Conservation (phyloP, 2,113 vertebrate genomes). For the Diadophis punctatus region DNA sequence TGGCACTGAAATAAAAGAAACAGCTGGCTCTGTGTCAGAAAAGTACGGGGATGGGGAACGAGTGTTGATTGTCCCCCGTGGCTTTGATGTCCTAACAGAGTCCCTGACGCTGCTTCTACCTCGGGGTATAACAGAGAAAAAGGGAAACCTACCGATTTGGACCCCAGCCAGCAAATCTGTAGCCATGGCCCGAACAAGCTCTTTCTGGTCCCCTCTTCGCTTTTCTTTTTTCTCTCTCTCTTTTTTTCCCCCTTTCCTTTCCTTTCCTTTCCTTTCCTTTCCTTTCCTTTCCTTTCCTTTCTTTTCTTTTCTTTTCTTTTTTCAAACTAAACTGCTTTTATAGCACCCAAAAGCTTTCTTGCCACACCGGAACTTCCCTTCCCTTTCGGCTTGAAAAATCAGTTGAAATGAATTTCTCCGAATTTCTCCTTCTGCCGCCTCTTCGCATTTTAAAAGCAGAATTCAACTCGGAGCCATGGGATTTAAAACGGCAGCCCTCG, state of each 20-base stretch:
- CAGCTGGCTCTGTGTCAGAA: conserved; percentile 27
- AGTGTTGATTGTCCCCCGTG: not conserved
- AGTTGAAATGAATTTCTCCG: not conserved
- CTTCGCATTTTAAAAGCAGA: rapidly evolving
- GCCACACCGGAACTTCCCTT: not conserved
- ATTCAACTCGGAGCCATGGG: rapidly evolving
- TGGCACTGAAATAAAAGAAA: conserved; percentile 64
- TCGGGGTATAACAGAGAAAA: not conserved
- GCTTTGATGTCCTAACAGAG: conserved; percentile 49
- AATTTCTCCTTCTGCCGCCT: not conserved
- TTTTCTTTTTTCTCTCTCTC: not conserved
- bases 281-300: rapidly evolving
- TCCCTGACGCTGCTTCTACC: conserved; percentile 25
- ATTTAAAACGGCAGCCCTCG: not conserved
- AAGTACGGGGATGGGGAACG: not conserved
- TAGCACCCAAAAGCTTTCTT: rapidly evolving
- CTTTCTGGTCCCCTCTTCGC: rapidly evolving
- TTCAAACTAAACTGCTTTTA: too few species aligned
- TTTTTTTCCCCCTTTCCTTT: too few species aligned
- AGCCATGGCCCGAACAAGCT: conserved; percentile 17
- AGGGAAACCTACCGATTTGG: conserved; percentile 54
- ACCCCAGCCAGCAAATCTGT: conserved; percentile 50
- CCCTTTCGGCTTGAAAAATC: not conserved
- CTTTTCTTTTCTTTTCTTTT: too few species aligned
- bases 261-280: rapidly evolving